phyloP scores from a whole-genome alignment of 1,140 invertebrate genomes.

The Orchesella cincta region DNA sequence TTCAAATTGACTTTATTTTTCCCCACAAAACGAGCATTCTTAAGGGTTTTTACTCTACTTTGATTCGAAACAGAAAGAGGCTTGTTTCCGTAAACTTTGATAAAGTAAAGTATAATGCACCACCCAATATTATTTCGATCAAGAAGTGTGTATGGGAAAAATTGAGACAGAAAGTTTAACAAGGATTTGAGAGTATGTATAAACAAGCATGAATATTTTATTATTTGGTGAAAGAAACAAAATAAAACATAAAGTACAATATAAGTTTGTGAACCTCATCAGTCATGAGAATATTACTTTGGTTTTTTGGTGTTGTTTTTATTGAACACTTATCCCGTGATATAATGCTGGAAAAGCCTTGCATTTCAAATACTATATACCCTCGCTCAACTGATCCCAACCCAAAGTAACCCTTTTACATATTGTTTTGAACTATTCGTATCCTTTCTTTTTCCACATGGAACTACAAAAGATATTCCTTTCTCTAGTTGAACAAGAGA shows the following conservation, averaged over 20 bases:
- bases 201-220: background rate
- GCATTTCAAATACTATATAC: too few relatives aligned
- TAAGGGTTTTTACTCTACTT: background rate
- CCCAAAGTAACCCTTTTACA: too few relatives aligned
- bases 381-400: too few relatives aligned
- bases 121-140: background rate
- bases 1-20: background rate
- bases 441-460: background rate
- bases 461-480: background rate
- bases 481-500: too few relatives aligned
- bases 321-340: background rate
- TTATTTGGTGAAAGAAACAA: background rate
- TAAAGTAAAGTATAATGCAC: background rate
- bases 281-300: background rate
- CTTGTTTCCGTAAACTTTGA: background rate
- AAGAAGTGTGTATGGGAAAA: background rate
- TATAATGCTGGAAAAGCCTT: too few relatives aligned
- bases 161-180: background rate
- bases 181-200: background rate
- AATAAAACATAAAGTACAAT: background rate
- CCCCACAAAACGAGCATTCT: background rate
- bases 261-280: background rate
- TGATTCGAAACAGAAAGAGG: background rate
- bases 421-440: background rate
- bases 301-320: background rate